Evolutionary conservation across 2,113 vertebrate genomes (phyloP).

Genomic region (Cololabis saira): DNA sequence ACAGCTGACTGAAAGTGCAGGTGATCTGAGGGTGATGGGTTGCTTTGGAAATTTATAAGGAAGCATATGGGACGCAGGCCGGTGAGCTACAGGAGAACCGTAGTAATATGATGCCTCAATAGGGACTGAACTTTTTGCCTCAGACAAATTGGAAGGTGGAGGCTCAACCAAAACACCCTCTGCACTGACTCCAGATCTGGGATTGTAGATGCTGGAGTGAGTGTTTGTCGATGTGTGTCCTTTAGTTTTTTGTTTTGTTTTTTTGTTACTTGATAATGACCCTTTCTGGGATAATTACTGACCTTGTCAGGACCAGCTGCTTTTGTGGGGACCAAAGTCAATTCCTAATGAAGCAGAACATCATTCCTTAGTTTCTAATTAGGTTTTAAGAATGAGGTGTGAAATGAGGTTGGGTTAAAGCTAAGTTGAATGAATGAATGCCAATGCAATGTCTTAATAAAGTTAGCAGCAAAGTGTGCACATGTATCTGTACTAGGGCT

Average conservation of each 20-base stretch:
- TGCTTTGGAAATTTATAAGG: slow-evolving; percentile 21
- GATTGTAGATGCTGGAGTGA: slow-evolving; percentile 1
- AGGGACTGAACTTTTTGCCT: slow-evolving; percentile 57
- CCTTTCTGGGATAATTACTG: neutral
- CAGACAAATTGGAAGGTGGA: slow-evolving; percentile 35
- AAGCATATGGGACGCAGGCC: slow-evolving; percentile 46
- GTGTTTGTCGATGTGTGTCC: slow-evolving; percentile 5
- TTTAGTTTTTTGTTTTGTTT: neutral
- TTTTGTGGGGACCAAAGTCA: neutral
- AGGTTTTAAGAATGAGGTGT: neutral
- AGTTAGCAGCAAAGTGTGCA: no score
- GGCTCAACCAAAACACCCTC: slow-evolving; percentile 12
- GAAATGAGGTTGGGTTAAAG: neutral
- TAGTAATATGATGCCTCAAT: slow-evolving; percentile 58
- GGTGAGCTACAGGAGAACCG: slow-evolving; percentile 38
- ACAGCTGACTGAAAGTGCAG: slow-evolving; percentile 48
- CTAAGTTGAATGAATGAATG: no score
- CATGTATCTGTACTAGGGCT: no score
- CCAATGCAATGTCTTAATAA: no score
- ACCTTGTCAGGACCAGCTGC: neutral
- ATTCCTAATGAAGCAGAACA: neutral
- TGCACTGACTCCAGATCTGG: slow-evolving; percentile 9
- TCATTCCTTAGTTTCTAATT: neutral
- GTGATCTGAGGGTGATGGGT: slow-evolving; percentile 48
- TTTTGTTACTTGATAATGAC: slow-evolving; percentile 6